Evolutionary conservation across 1,140 invertebrate species (phyloP).

Genomic region (Cotesia glomerata): DNA sequence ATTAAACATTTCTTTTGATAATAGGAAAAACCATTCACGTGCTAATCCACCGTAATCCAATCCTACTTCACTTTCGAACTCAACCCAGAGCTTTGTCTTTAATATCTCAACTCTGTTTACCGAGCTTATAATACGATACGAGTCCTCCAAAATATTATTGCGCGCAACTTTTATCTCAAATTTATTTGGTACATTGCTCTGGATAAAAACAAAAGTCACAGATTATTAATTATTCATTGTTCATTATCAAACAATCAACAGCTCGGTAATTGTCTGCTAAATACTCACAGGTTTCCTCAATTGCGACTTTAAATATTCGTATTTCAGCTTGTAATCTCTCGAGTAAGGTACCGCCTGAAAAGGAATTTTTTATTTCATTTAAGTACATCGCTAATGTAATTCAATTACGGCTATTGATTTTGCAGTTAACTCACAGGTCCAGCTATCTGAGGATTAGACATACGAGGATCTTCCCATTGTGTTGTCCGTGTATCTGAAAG

Average conservation of each 20-base stretch:
- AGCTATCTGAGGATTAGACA: constrained; percentile 95
- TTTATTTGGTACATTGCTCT: constrained; percentile 96
- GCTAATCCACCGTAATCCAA: constrained; percentile 97
- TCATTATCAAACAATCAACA: neutral
- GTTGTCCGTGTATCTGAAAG: constrained; percentile 88
- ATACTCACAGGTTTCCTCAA: constrained; percentile 90
- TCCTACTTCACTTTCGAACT: constrained; percentile 97
- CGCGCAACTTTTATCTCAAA: constrained; percentile 95
- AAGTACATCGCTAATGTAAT: neutral
- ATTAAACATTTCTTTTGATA: constrained; percentile 99
- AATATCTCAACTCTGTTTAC: constrained; percentile 86
- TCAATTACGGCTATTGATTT: constrained; percentile 14
- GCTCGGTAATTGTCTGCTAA: neutral
- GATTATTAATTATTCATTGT: neutral
- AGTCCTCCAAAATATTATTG: constrained; percentile 93
- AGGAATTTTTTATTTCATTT: constrained; percentile 7
- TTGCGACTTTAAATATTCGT: constrained; percentile 96
- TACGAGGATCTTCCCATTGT: constrained; percentile 98
- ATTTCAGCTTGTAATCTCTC: constrained; percentile 98
- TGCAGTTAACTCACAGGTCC: constrained; percentile 75
- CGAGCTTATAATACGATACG: constrained; percentile 87
- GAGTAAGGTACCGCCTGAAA: constrained; percentile 92
- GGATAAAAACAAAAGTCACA: constrained; percentile 47
- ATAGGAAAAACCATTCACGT: constrained; percentile 97
- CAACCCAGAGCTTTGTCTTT: constrained; percentile 97